Evolutionary conservation across 2,797 vertebrate genomes (phyloP), one percentile per base, ranked within the genome.

Genomic region (Clarias laeviceps): DNA sequence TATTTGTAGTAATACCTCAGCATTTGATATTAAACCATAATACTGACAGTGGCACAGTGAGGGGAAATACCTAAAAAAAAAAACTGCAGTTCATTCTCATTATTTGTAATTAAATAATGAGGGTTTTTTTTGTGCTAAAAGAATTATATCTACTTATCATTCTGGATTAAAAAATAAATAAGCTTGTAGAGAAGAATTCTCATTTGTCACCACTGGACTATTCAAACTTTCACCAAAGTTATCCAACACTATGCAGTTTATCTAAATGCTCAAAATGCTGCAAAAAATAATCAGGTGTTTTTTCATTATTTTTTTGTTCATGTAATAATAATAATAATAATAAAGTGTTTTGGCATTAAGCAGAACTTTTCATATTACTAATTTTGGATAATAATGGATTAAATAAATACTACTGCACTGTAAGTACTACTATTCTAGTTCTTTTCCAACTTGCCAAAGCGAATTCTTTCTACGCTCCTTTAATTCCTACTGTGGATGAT

Each of bases 1-100:
- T 74, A 56, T 85, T 22, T 57, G 68, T 86, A 88, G 86, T 86
- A 89, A 90, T 87, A 87, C 86, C 84, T 76, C 69, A 86, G 81
- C 78, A 40, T 80, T 87, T 87, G 80, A 66, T 82, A 80, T 88
- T 74, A 85, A 64, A 70, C 6, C 20, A 45, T 62, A 68, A 32
- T 72, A 69, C 82, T 72, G 40, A 45, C 64, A 4, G 64, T 0
- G 6, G 5, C 27, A 32, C 27, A 22, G 17, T 32, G 20, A 56
- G 18, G n/a, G 34, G 8, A 22, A 12, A 29, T 18, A 74, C 12
- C n/a, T 27, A 18, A 18, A 14, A 18, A 12, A 54, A 14, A 59
- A 34, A 24, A n/a, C n/a, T 24, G 29, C 29, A 59, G 29, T 6
- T 32, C 9, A 20, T 57, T 22, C 56, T 77, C 29, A 34, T 57